Evolutionary conservation across 2,797 vertebrate species (phyloP).

Genomic region (Tympanoctomys barrerae): DNA sequence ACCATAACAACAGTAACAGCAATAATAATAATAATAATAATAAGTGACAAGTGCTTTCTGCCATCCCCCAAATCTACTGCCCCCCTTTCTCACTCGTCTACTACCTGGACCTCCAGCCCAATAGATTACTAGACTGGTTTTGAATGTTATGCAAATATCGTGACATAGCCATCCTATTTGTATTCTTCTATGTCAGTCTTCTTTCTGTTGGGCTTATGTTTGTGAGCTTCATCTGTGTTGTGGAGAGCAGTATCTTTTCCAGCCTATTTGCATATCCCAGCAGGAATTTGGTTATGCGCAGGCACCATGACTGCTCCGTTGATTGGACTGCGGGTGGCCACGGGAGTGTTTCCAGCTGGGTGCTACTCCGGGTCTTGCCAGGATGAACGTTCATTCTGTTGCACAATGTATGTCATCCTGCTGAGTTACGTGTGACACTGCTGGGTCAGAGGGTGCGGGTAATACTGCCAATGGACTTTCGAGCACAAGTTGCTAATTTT

Average conservation of each 20-base stretch:
- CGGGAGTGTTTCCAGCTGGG: not conserved
- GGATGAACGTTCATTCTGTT: not conserved
- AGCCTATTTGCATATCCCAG: not conserved
- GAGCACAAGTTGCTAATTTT: conserved; percentile 36
- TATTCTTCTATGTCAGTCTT: conserved; percentile 38
- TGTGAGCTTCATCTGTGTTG: not conserved
- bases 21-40: not conserved
- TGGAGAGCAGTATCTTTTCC: not conserved
- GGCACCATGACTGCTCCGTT: not conserved
- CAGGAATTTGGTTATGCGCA: not conserved
- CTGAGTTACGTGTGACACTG: not conserved
- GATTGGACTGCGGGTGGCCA: not conserved
- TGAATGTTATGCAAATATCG: not conserved
- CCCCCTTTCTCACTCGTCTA: not conserved
- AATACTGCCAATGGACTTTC: conserved; percentile 13
- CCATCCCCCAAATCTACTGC: not conserved
- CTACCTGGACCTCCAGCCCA: not conserved
- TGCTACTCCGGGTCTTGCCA: not conserved
- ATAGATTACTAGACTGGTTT: not conserved
- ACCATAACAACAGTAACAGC: not conserved
- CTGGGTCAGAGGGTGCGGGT: not conserved
- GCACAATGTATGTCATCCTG: not conserved
- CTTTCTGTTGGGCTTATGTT: not conserved
- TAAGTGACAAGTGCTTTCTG: not conserved
- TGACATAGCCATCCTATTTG: not conserved